A percentile compares a stretch with the other conserved stretches of the same genome.
Conservation (phyloP, 2,797 vertebrate species). For the Rallus crepitans region DNA sequence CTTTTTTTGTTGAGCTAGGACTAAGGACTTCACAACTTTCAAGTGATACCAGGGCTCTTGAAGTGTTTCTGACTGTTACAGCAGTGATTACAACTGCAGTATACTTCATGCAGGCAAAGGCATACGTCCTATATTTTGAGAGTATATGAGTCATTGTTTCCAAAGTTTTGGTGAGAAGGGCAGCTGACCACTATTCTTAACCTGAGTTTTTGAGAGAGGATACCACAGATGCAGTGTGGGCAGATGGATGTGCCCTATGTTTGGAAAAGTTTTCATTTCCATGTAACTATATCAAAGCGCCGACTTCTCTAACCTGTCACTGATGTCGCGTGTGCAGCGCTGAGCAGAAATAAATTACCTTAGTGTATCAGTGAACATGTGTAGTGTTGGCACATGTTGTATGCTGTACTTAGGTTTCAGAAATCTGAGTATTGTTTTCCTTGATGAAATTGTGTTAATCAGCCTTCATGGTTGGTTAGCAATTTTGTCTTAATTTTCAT, state of each 20-base stretch:
- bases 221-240: background rate
- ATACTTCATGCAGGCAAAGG: background rate
- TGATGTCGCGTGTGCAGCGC: accelerated
- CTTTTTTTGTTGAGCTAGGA: background rate
- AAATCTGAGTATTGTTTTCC: background rate
- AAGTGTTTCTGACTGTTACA: background rate
- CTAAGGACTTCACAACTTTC: background rate
- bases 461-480: background rate
- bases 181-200: background rate
- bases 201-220: background rate
- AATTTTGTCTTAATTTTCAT: background rate
- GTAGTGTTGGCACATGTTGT: background rate
- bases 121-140: background rate
- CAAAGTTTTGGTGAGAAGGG: background rate
- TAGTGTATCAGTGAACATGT: background rate
- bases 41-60: background rate
- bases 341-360: background rate
- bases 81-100: background rate
- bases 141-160: background rate
- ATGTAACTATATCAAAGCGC: background rate
- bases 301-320: background rate
- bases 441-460: background rate
- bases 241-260: background rate
- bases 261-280: background rate
- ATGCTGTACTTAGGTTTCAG: background rate